Evolutionary conservation across 2,888 invertebrate species (phyloP).

Genomic region (Dolichomitus sp.): DNA sequence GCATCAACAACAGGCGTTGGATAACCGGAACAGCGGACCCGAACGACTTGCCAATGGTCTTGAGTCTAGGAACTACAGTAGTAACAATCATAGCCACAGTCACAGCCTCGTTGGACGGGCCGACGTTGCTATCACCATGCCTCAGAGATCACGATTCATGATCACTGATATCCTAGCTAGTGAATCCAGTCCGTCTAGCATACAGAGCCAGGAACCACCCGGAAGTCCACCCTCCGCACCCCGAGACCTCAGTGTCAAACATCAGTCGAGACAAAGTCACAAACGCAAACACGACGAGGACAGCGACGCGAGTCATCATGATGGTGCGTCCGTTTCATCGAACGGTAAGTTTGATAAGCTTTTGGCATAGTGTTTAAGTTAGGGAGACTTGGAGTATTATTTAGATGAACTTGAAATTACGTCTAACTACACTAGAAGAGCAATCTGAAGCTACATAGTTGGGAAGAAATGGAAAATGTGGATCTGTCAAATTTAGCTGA

Average conservation of each 20-base stretch:
- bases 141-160: slow-evolving; percentile 94
- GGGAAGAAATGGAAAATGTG: too few species aligned
- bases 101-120: slow-evolving; percentile 53
- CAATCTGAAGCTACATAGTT: too few species aligned
- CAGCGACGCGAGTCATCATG: slow-evolving; percentile 86
- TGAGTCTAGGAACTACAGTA: slow-evolving; percentile 72
- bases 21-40: slow-evolving; percentile 68
- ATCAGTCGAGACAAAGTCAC: slow-evolving; percentile 86
- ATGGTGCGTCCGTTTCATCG: slow-evolving; percentile 87
- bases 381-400: too few species aligned
- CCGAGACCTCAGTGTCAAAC: slow-evolving; percentile 88
- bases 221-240: slow-evolving; percentile 87
- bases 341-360: slow-evolving; percentile 85
- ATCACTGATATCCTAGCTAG: slow-evolving; percentile 95
- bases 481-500: too few species aligned
- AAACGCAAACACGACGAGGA: slow-evolving; percentile 89
- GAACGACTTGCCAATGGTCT: slow-evolving; percentile 79
- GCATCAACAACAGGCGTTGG: slow-evolving; percentile 74
- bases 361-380: background rate
- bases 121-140: slow-evolving; percentile 83
- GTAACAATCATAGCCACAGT: slow-evolving; percentile 67
- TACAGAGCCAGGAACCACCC: slow-evolving; percentile 81
- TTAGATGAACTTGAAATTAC: too few species aligned
- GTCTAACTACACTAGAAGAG: too few species aligned
- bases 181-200: slow-evolving; percentile 82